Base-by-base conservation (phyloP, 1,140 invertebrate species). In the Stenopsyche tienmushanensis region DNA sequence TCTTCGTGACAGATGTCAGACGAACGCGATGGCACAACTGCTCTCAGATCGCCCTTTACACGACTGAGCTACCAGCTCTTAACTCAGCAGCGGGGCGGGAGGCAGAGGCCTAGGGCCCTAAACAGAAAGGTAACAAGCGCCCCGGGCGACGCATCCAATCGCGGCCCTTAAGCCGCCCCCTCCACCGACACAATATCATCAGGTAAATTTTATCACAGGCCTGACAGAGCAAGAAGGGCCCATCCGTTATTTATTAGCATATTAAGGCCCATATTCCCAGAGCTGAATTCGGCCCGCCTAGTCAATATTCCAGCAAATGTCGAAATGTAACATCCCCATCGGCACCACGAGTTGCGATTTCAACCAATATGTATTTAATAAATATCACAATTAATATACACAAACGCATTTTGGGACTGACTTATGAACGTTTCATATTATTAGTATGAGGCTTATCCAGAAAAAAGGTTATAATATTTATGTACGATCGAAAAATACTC, bases 241-340 rank as follows among this genome's bases (percentile, higher is more conserved):
- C 15, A 34, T 54, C 26, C 39, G 21, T 54, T 54, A 54, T 54
- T 54, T 54, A 54, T 54, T 34, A 29, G 25, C 25, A 54, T 54
- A n/a, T 54, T 54, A 54, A 54, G 52, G 52, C 29, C 39, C 52
- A 54, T 18, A 54, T 54, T 54, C 52, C 25, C 52, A 29, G 52
- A 18, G 25, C n/a, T n/a, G n/a, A n/a, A n/a, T n/a, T n/a, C n/a
- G n/a, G n/a, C n/a, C n/a, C n/a, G n/a, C n/a, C n/a, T n/a, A n/a
- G n/a, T n/a, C n/a, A n/a, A n/a, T n/a, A n/a, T n/a, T n/a, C n/a
- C n/a, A n/a, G n/a, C n/a, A n/a, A n/a, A n/a, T n/a, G n/a, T n/a
- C n/a, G n/a, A n/a, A n/a, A n/a, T n/a, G n/a, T n/a, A n/a, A n/a
- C n/a, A n/a, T n/a, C n/a, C n/a, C n/a, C n/a, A n/a, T n/a, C n/a